A percentile compares a stretch with the other conserved stretches of the same genome.
Evolutionary conservation across 2,797 vertebrate genomes (phyloP).

Genomic region (Centropyge bicolor): DNA sequence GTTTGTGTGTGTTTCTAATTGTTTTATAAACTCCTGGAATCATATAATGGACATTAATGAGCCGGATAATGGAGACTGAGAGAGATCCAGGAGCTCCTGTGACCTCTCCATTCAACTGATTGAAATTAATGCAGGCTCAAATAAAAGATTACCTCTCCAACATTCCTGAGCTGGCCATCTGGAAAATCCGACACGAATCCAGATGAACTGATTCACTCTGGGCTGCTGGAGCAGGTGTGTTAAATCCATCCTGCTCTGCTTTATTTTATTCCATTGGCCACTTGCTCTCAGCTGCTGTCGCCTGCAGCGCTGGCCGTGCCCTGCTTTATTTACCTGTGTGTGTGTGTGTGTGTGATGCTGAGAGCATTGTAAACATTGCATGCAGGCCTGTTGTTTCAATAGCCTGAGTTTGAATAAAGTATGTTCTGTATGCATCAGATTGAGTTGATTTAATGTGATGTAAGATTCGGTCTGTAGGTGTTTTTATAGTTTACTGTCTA

Average conservation of each 20-base stretch:
- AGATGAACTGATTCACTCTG: conserved; percentile 48
- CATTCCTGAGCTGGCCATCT: conserved; percentile 70
- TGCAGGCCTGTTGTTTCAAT: not conserved
- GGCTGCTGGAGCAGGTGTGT: conserved; percentile 56
- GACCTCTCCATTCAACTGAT: conserved; percentile 46
- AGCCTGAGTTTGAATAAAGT: not conserved
- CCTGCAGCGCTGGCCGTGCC: not conserved
- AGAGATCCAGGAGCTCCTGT: conserved; percentile 30
- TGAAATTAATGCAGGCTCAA: conserved; percentile 57
- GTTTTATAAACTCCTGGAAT: conserved; percentile 38
- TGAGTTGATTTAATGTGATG: not conserved
- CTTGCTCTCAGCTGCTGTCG: conserved; percentile 25
- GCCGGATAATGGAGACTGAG: conserved; percentile 21
- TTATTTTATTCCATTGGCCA: conserved; percentile 37
- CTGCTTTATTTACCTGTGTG: not conserved
- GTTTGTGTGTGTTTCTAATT: conserved; percentile 26
- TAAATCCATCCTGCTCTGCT: conserved; percentile 44
- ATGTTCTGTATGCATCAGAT: not conserved
- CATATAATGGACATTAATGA: conserved; percentile 21
- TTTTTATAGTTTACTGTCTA: not conserved
- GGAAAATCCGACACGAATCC: conserved; percentile 61
- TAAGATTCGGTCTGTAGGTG: not conserved
- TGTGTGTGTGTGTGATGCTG: conserved; percentile 7
- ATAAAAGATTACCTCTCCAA: conserved; percentile 62
- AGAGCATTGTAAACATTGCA: not conserved